phyloP scores from a whole-genome alignment of 1,140 invertebrate genomes.

The Zaprionus gabonicus region DNA sequence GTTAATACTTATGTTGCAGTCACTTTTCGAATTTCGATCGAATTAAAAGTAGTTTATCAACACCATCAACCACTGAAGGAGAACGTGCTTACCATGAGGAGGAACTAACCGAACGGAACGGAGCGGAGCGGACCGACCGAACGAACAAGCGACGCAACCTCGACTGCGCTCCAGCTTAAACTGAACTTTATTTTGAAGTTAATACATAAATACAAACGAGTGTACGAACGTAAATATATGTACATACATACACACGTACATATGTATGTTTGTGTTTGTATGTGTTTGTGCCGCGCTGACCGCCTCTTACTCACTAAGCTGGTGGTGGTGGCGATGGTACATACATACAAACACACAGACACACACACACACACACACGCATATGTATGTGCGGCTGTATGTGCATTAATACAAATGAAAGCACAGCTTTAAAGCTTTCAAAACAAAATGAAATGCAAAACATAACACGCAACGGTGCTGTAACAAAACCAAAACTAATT shows the following conservation, averaged over 20 bases:
- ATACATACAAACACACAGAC: neutral
- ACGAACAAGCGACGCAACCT: slow-evolving; percentile 77
- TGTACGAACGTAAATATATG: slow-evolving; percentile 38
- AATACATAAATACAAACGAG: slow-evolving; percentile 54
- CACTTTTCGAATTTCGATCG: slow-evolving; percentile 15
- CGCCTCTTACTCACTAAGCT: slow-evolving; percentile 35
- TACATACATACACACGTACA: slow-evolving; percentile 24
- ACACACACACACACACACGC: neutral
- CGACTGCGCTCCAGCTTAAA: slow-evolving; percentile 80
- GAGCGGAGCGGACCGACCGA: slow-evolving; percentile 62
- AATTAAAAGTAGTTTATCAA: slow-evolving; percentile 43
- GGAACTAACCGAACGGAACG: slow-evolving; percentile 78
- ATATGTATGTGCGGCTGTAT: slow-evolving; percentile 22
- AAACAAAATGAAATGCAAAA: slow-evolving; percentile 80
- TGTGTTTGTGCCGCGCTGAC: slow-evolving; percentile 29
- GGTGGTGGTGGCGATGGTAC: slow-evolving; percentile 2
- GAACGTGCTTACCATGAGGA: slow-evolving; percentile 76
- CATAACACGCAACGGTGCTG: slow-evolving; percentile 78
- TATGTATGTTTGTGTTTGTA: slow-evolving; percentile 14
- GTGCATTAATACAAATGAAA: slow-evolving; percentile 61
- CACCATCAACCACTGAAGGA: slow-evolving; percentile 50
- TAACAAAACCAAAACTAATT: slow-evolving; percentile 76
- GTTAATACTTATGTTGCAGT: slow-evolving; percentile 41
- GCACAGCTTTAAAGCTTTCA: slow-evolving; percentile 80
- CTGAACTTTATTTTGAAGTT: slow-evolving; percentile 81